Percentiles rank a stretch among this genome's conserved stretches.
These are phyloP conservation scores for Folsomia candida DNA, from an alignment of 2,888 invertebrate genomes.

Conservation along the genomic window DNA sequence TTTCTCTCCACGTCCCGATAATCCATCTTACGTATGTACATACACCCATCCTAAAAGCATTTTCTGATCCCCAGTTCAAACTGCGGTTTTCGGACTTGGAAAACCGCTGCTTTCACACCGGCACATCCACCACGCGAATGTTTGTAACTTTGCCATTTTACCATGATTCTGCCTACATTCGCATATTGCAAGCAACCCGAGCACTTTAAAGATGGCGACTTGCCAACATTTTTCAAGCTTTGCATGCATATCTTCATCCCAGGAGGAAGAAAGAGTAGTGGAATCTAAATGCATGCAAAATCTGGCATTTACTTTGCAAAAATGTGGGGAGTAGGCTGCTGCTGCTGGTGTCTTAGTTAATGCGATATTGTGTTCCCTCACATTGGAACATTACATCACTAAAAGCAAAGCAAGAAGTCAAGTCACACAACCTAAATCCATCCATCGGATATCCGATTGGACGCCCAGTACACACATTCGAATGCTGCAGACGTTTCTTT, in stretches of 20 bases:
- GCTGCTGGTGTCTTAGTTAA: not conserved
- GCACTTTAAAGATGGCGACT: not conserved
- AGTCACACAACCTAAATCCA: not conserved
- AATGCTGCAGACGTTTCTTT: not conserved
- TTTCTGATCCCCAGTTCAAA: no score
- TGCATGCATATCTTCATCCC: not conserved
- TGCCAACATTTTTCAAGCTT: not conserved
- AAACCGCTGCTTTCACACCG: no score
- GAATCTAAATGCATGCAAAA: not conserved
- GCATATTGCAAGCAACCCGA: not conserved
- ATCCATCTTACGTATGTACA: no score
- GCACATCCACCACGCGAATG: no score
- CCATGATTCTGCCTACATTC: not conserved
- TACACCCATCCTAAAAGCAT: no score
- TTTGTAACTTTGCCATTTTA: not conserved
- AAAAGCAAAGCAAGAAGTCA: not conserved
- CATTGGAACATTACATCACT: not conserved
- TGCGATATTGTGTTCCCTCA: not conserved
- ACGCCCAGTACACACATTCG: not conserved
- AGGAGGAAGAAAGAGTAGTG: not conserved
- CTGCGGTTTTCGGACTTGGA: no score
- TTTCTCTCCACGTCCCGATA: no score
- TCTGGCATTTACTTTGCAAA: conserved; percentile 4
- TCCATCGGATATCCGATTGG: not conserved
- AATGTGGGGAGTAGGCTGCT: not conserved